Base-by-base conservation (phyloP, 2,888 invertebrate genomes). In the Hipparchia semele region DNA sequence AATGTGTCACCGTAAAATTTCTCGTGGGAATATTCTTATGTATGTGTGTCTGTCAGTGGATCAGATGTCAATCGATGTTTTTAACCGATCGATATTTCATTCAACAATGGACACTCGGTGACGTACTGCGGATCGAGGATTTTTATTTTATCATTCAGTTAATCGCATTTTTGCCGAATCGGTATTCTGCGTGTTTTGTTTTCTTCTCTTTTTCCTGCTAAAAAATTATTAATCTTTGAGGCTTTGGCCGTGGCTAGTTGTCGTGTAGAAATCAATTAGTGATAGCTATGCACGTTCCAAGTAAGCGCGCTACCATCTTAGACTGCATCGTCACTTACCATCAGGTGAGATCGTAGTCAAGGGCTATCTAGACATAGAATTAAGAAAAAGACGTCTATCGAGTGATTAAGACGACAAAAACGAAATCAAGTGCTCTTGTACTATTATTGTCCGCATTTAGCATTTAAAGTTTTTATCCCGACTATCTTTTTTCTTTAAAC, bases 1-100 rank as follows among this genome's bases (percentile, higher is more conserved):
- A 72, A 69, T 73, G 70, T 67, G 72, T 73, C 66, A 74, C 69
- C 56, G 54, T 70, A 10, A 66, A 69, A 61, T 67, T 73, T 73
- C 73, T 66, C 74, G 72, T 70, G 74, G 72, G 72, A 74, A 70
- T 67, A 61, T 67, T 67, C 46, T 67, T 51, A 60, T 33, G 33
- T 51, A 60, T 33, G 33, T 39, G 3, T 39, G 2, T 60, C 45
- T 60, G 60, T 60, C 61, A 10, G 64, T 13, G 33, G 68, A 61
- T 69, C 60, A 33, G 68, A 60, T 61, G 60, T 60, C 68, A 60
- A n/a, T 61, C 39, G 59, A 53, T 68, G 58, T 53, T 53, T 53
- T 60, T 23, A 68, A 46, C n/a, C 13, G 53, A 39, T 53, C 51
- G 33, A 53, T 60, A 51, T 51, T 60, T 69, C 68, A 53, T 69